These are phyloP conservation scores for Lepidocyrtinus sp. DNA, from an alignment of 2,888 invertebrate genomes.

Conservation along the genomic window DNA sequence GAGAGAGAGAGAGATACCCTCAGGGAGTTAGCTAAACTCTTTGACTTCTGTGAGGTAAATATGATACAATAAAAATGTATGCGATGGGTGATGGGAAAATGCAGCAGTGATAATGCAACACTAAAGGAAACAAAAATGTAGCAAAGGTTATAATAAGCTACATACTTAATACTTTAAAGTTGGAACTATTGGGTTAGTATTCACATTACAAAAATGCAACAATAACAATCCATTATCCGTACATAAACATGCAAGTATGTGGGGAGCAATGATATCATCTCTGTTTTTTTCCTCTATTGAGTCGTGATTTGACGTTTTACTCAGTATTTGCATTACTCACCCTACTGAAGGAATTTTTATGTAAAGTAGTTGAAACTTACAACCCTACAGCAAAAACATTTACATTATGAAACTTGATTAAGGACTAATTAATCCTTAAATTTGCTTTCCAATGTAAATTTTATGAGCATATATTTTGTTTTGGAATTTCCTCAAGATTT, in stretches of 20 bases:
- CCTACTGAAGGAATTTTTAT: too few relatives aligned
- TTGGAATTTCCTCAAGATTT: too few relatives aligned
- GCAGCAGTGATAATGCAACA: slow-evolving; percentile 8
- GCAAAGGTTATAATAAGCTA: slow-evolving; percentile 30
- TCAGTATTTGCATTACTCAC: too few relatives aligned
- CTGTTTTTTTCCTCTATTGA: background rate
- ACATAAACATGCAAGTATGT: background rate
- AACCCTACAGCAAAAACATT: too few relatives aligned
- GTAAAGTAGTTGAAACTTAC: too few relatives aligned
- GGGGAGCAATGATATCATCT: slow-evolving; percentile 18
- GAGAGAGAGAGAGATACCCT: slow-evolving; percentile 36
- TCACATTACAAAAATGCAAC: background rate
- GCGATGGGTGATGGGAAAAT: background rate
- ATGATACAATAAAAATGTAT: background rate
- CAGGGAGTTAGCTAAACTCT: slow-evolving; percentile 38
- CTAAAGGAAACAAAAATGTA: background rate
- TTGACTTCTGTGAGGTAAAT: background rate
- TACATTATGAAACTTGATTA: too few relatives aligned
- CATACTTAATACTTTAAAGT: slow-evolving; percentile 6
- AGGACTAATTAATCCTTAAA: too few relatives aligned
- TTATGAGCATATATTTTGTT: too few relatives aligned
- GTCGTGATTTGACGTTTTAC: background rate
- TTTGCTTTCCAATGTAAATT: too few relatives aligned
- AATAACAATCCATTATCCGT: background rate
- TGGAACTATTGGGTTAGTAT: too few relatives aligned